Base-by-base conservation (phyloP, 2,888 invertebrate species). In the Rhagonycha fulva region DNA sequence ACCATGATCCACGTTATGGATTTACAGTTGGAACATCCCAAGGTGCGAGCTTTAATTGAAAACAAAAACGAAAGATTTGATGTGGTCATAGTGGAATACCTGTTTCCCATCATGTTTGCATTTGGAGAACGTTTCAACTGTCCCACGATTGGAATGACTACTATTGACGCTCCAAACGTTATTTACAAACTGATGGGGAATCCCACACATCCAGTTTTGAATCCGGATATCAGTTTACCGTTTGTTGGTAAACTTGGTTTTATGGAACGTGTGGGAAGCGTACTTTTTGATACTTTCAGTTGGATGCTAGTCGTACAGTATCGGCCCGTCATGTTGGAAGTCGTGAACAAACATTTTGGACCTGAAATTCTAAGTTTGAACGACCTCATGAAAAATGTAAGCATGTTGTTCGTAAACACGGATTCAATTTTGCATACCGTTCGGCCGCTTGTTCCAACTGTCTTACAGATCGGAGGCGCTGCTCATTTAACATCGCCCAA, bases 1-100 rank as follows among this genome's bases (percentile, higher is more conserved):
- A 70, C 69, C 74, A 71, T 74, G 23, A 62, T 66, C 23, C 5
- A n/a, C 7, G 32, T 63, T n/a, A 71, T 68, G 32, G 76, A 80
- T 30, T 62, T 76, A 5, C 67, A 80, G 63, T 26, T 81, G 24
- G 72, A 62, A n/a, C 82, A 82, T 28, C 81, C 82, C 0, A 80
- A 83, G 75, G 84, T 86, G 5, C 83, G 84, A 77, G 78, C 82
- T 61, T 73, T 87, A n/a, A 84, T 87, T 14, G 79, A 84, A n/a
- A 82, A 85, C 75, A 72, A 24, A 26, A 24, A 81, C 14, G 79
- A 81, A 14, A 67, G 82, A 4, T 87, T 86, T 71, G 87, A 87
- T 80, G 75, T 87, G 70, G 76, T 86, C 3, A 83, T 87, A 32
- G 81, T 84, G 12, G 87, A 87, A 79, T 83, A 83, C 5, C 80